Conservation (phyloP, 1,140 invertebrate species). For the Philopotamus ludificatus region DNA sequence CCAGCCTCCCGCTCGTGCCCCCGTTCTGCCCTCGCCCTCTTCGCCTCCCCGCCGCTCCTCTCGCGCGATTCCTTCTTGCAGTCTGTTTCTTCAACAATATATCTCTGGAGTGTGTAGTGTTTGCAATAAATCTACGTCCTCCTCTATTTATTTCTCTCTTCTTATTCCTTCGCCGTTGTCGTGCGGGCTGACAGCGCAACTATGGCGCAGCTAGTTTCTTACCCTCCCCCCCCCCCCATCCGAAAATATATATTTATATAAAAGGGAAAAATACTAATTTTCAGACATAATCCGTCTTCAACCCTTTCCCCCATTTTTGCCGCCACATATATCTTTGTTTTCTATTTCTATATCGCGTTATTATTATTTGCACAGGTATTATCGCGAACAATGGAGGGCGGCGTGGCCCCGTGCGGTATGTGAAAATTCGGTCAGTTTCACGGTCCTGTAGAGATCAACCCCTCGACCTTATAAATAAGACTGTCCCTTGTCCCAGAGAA, state of each 20-base stretch:
- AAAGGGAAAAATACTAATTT: conserved; percentile 25
- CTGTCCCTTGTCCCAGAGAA: background rate
- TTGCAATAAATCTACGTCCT: conserved; percentile 43
- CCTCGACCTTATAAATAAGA: conserved; percentile 12
- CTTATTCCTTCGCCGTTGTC: conserved; percentile 38
- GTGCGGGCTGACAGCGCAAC: conserved; percentile 32
- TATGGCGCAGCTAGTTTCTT: conserved; percentile 25
- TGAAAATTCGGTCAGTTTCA: conserved; percentile 18
- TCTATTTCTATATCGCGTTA: too few species aligned
- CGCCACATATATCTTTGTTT: background rate
- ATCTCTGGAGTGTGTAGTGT: conserved; percentile 41
- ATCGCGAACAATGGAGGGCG: too few species aligned
- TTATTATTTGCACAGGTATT: too few species aligned
- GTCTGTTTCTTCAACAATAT: conserved; percentile 42
- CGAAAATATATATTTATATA: too few species aligned
- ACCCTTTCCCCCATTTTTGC: background rate
- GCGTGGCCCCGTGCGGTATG: conserved; percentile 3
- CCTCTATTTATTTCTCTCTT: conserved; percentile 43
- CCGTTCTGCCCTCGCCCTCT: background rate
- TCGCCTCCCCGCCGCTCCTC: conserved; percentile 19
- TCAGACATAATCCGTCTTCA: background rate
- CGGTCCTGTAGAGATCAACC: conserved; percentile 17
- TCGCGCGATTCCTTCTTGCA: conserved; percentile 28
- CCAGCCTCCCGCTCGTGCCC: conserved; percentile 18
- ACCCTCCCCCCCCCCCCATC: too few species aligned